A percentile compares a stretch with the other conserved stretches of the same genome.
Conservation (phyloP, 2,113 vertebrate genomes). For the Strix uralensis region DNA sequence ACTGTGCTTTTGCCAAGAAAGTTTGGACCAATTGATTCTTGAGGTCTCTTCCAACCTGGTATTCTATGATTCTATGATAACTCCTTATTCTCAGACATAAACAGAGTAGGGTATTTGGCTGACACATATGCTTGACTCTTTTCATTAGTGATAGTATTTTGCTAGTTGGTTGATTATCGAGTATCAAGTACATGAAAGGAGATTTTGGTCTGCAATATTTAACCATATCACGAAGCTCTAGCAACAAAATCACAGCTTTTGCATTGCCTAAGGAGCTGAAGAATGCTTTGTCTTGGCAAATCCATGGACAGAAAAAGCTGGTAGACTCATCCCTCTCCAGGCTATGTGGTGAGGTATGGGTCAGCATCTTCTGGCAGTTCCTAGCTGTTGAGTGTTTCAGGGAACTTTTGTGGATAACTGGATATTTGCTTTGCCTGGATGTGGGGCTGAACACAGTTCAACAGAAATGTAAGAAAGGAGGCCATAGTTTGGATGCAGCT, state of each 20-base stretch:
- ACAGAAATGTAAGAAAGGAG: background rate
- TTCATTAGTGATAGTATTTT: background rate
- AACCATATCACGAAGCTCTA: background rate
- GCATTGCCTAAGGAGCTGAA: background rate
- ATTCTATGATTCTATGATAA: background rate
- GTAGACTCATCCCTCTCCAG: background rate
- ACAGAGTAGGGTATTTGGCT: background rate
- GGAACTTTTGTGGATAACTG: background rate
- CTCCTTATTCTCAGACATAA: background rate
- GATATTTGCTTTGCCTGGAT: background rate
- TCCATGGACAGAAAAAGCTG: background rate
- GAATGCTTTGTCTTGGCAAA: background rate
- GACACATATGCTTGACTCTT: background rate
- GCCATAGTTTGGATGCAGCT: background rate
- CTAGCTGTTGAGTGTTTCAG: background rate
- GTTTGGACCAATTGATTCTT: too few species aligned
- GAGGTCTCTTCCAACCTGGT: too few species aligned
- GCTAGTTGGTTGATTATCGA: background rate
- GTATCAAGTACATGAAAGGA: background rate
- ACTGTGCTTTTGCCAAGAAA: too few species aligned
- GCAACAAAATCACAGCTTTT: background rate
- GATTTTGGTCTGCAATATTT: background rate
- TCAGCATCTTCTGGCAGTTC: background rate
- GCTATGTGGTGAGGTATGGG: background rate
- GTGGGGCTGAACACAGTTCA: background rate